phyloP scores from a whole-genome alignment of 1,140 invertebrate genomes.

The Leptestheria dahalacensis region DNA sequence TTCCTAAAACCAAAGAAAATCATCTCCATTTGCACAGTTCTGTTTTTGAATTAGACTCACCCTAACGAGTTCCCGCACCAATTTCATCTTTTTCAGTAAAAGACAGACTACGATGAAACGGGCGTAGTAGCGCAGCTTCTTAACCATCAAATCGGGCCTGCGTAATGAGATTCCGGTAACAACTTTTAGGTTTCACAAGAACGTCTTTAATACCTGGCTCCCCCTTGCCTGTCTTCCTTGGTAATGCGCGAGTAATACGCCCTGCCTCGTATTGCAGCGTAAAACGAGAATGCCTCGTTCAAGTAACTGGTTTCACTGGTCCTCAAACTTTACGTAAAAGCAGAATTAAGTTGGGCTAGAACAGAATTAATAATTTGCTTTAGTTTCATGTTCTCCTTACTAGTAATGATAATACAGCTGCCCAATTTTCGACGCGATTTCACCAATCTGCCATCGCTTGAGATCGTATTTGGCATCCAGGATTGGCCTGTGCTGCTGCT shows the following conservation, averaged over 20 bases:
- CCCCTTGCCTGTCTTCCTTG: constrained; percentile 66
- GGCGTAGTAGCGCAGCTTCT: constrained; percentile 91
- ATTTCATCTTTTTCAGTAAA: constrained; percentile 83
- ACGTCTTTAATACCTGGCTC: no score
- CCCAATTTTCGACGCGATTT: constrained; percentile 96
- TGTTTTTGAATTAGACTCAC: constrained; percentile 24
- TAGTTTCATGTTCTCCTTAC: constrained; percentile 40
- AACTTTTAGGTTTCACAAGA: no score
- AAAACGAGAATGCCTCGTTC: constrained; percentile 91
- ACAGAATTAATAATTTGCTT: neutral
- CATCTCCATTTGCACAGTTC: neutral
- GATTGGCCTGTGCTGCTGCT: constrained; percentile 80
- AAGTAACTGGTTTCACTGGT: constrained; percentile 93
- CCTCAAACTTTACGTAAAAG: constrained; percentile 47
- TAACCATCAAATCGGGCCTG: constrained; percentile 88
- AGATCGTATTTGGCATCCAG: constrained; percentile 87
- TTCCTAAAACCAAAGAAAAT: constrained; percentile 4
- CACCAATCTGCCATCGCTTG: constrained; percentile 96
- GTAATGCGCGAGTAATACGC: constrained; percentile 87
- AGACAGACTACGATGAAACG: constrained; percentile 93
- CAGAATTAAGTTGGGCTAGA: constrained; percentile 7
- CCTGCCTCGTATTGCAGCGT: constrained; percentile 81
- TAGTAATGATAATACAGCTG: constrained; percentile 99
- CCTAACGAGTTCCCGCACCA: constrained; percentile 77
- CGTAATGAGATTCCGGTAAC: no score